Base-by-base conservation (phyloP, 2,797 vertebrate species). In the Platalea minor region DNA sequence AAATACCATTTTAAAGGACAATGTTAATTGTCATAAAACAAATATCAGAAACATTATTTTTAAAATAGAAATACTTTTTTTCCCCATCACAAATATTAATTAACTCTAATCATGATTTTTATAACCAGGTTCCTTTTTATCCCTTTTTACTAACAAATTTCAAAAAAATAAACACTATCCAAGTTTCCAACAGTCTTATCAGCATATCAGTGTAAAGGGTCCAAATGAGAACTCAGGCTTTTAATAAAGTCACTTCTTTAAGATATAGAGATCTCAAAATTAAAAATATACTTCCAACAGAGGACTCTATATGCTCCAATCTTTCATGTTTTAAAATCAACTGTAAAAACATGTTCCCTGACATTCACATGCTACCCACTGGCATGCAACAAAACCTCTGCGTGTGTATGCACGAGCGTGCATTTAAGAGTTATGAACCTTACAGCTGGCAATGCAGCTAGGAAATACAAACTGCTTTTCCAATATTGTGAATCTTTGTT, bases 331-430 rank as follows among this genome's bases (percentile, higher is more conserved):
- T 17, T 73, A 84, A 69, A 85, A 64, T 68, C 35, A 85, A 31
- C 8, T 33, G 18, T 48, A 79, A 41, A 59, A 80, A 61, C 17
- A 50, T 0, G 1, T 63, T 85, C 33, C 59, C 68, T 57, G n/a
- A 70, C 56, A 37, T 41, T 65, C 67, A 65, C 14, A 5, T 10
- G 11, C 45, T 61, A 72, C 11, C 33, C 61, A 45, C 14, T 17
- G 29, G 37, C 67, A 82, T 5, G 17, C 9, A 57, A 33, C 9
- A n/a, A 54, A 48, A 54, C 8, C 7, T 31, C 8, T 13, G 26
- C 23, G 26, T 23, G 11, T 5, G 7, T 15, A 37, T 0, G 3
- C 37, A 23, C 4, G 3, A 24, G 5, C 7, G 4, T 11, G 45
- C 43, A n/a, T 17, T 41, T 72, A 11, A 39, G 43, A 63, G 46